A percentile compares a stretch with the other conserved stretches of the same genome.
These are phyloP conservation scores for Puffinus mauretanicus DNA, from an alignment of 2,113 vertebrate species.

Conservation along the genomic window DNA sequence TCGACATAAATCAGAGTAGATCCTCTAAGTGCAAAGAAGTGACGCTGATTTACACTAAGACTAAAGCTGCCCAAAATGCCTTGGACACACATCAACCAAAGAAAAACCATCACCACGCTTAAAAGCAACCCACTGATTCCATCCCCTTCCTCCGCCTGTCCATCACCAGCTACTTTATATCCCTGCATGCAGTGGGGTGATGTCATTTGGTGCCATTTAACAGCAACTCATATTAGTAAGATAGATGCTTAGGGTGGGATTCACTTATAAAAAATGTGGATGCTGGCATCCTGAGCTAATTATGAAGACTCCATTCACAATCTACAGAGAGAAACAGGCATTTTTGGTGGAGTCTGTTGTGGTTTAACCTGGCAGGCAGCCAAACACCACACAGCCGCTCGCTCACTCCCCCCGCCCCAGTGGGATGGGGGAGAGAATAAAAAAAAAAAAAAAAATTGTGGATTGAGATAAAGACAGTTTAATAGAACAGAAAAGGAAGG, in stretches of 20 bases:
- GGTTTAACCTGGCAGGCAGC: no score
- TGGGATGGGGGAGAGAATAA: no score
- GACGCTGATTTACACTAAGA: not conserved
- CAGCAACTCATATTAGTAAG: no score
- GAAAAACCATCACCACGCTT: not conserved
- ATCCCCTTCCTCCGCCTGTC: not conserved
- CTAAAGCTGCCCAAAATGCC: not conserved
- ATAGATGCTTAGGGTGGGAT: not conserved
- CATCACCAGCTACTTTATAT: not conserved
- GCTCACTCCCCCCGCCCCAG: no score
- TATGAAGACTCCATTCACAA: not conserved
- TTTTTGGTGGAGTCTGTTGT: not conserved
- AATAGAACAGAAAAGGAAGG: no score
- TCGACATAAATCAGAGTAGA: not conserved
- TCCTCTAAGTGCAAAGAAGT: not conserved
- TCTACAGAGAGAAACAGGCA: not conserved
- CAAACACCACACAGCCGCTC: no score
- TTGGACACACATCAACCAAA: not conserved
- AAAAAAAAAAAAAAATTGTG: no score
- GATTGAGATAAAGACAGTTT: no score
- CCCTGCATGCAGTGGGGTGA: fast-evolving
- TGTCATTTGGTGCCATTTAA: no score
- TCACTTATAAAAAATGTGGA: not conserved
- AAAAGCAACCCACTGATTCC: not conserved
- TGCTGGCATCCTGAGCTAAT: not conserved